Conservation (phyloP, 2,888 invertebrate species). For the Linnaemya tessellans region DNA sequence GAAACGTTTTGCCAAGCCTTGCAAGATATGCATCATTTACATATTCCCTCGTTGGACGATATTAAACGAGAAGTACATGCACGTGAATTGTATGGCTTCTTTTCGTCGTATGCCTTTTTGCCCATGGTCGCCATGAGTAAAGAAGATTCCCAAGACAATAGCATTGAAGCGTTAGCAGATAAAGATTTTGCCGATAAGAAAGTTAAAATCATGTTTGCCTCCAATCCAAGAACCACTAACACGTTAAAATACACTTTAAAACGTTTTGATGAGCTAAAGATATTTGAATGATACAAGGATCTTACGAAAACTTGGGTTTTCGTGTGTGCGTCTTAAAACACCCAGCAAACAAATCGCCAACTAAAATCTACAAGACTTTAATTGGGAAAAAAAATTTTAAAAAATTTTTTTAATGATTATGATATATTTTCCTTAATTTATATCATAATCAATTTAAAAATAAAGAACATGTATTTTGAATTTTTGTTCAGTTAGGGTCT, state of each 20-base stretch:
- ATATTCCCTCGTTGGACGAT: constrained; percentile 78
- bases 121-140: constrained; percentile 82
- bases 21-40: constrained; percentile 75
- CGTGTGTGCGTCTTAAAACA: too few species aligned
- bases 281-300: constrained; percentile 78
- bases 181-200: constrained; percentile 80
- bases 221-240: constrained; percentile 80
- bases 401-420: too few species aligned
- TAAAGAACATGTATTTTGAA: too few species aligned
- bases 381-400: not conserved
- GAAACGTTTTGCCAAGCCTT: constrained; percentile 77
- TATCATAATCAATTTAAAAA: too few species aligned
- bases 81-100: constrained; percentile 81
- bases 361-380: too few species aligned
- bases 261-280: constrained; percentile 80
- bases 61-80: constrained; percentile 77
- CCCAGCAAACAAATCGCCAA: too few species aligned
- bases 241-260: constrained; percentile 79
- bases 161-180: constrained; percentile 80
- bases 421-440: too few species aligned
- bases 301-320: too few species aligned
- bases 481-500: too few species aligned
- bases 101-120: constrained; percentile 81
- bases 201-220: constrained; percentile 81
- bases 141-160: constrained; percentile 81